Evolutionary conservation across 2,797 vertebrate species (phyloP), one percentile per base, ranked within the genome.

Genomic region (Hybognathus amarus): DNA sequence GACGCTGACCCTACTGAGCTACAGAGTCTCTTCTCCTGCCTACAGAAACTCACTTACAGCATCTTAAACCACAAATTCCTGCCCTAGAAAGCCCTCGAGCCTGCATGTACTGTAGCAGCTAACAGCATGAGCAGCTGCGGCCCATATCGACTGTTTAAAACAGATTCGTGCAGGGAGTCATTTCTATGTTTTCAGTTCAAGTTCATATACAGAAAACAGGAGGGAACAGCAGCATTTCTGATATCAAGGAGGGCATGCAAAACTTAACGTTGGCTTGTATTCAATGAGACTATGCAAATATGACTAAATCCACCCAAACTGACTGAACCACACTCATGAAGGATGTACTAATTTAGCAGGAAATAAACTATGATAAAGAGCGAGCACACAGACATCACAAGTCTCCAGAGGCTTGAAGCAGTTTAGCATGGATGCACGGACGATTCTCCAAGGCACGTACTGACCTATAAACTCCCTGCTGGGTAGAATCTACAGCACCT

Each of bases 31-130:
- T 13, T 64, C 27, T 64, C 27, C 77, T 38, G 15, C 71, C 54
- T 54, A 52, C 47, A 73, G 78, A 84, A 87, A 27, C 81, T 78
- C 78, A 45, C 20, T 50, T 73, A 84, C 84, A 87, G 87, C 84
- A 84, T 75, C 66, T 63, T 75, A 61, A 69, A 77, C 45, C 45
- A 59, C 73, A 77, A 45, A 50, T n/a, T 45, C 50, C 50, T 83
- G 54, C 68, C 68, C 59, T 52, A 54, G 56, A 74, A 56, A 17
- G 59, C 75, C 50, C 54, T 42, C 38, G 11, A 73, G 50, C 45
- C 47, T 74, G 66, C 5, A 33, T 73, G 40, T n/a, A n/a, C n/a
- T n/a, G n/a, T 42, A 77, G 47, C 10, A 5, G 24, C 24, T 42
- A 77, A 68, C 36, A 78, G 50, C 69, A 70, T 6, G 38, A 79